A percentile compares a stretch with the other conserved stretches of the same genome.
Conservation (phyloP, 2,797 vertebrate species). For the Xyrichtys novacula region DNA sequence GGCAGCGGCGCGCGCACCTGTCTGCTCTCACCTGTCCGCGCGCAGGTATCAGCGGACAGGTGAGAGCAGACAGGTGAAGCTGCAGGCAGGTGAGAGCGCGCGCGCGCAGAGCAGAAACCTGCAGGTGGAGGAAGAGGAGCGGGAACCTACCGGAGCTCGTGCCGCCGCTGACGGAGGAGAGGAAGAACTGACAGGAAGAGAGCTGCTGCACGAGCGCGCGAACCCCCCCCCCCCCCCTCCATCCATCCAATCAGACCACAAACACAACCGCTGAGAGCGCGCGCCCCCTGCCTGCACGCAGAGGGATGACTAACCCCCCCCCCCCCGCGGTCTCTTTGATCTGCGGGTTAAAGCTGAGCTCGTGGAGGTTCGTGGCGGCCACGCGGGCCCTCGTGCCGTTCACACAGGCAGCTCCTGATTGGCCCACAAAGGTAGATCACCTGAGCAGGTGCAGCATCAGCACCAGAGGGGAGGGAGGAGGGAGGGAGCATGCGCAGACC, state of each 20-base stretch:
- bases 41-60: conserved; percentile 62
- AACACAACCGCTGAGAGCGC: conserved; percentile 88
- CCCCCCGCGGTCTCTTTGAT: neutral
- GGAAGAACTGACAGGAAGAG: neutral
- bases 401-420: conserved; percentile 27
- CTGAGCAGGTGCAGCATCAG: conserved; percentile 54
- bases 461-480: too few species aligned
- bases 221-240: conserved; percentile 5
- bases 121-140: neutral
- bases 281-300: conserved; percentile 96
- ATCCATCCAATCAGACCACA: conserved; percentile 87
- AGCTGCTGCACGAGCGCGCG: conserved; percentile 24
- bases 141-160: conserved; percentile 86
- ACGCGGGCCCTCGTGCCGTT: neutral
- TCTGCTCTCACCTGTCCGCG: conserved; percentile 68
- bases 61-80: neutral
- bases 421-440: conserved; percentile 68
- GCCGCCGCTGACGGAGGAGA: neutral
- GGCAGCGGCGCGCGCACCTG: conserved; percentile 42
- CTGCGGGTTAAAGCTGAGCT: neutral
- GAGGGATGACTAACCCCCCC: conserved; percentile 91
- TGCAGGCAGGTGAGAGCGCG: too few species aligned
- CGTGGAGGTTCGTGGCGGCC: neutral
- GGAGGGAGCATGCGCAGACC: conserved; percentile 7
- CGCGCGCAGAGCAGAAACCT: neutral